Conservation (phyloP, 2,888 invertebrate genomes). For the Choristoneura rosaceana region DNA sequence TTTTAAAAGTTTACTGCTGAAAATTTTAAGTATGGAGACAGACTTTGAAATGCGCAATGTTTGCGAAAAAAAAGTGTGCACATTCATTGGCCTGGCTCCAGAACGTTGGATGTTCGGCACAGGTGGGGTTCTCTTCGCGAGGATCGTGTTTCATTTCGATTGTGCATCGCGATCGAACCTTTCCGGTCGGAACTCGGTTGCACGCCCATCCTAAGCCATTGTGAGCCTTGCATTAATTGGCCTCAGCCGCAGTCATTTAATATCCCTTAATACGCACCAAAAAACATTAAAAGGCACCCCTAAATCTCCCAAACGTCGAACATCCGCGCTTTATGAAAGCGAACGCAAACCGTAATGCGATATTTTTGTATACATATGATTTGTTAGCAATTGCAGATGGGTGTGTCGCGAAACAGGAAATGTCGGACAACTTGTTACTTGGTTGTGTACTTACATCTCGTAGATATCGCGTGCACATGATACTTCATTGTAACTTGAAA, state of each 20-base stretch:
- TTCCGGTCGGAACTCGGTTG: conserved; percentile 82
- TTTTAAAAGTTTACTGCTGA: not conserved
- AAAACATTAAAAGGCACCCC: conserved; percentile 70
- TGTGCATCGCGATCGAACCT: conserved; percentile 72
- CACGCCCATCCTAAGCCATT: conserved; percentile 72
- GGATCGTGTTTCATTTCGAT: conserved; percentile 70
- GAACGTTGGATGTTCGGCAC: conserved; percentile 51
- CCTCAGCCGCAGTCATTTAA: conserved; percentile 79
- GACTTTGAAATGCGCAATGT: conserved; percentile 51
- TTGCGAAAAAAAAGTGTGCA: conserved; percentile 47
- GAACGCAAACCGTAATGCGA: conserved; percentile 72
- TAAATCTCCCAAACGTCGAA: conserved; percentile 69
- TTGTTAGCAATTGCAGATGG: conserved; percentile 78
- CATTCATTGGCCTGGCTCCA: conserved; percentile 49
- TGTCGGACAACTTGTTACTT: conserved; percentile 74
- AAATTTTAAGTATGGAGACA: conserved; percentile 24
- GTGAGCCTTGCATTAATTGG: conserved; percentile 76
- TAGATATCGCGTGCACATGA: conserved; percentile 51
- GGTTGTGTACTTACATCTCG: conserved; percentile 55
- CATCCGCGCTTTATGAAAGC: conserved; percentile 67
- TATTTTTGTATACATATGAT: conserved; percentile 80
- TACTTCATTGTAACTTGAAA: conserved; percentile 60
- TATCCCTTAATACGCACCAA: conserved; percentile 70
- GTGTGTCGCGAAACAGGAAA: conserved; percentile 78
- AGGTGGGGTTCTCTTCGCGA: conserved; percentile 72